Percentiles rank a stretch among this genome's conserved stretches.
Conservation (phyloP, 2,797 vertebrate species). For the Pantherophis alleghaniensis region DNA sequence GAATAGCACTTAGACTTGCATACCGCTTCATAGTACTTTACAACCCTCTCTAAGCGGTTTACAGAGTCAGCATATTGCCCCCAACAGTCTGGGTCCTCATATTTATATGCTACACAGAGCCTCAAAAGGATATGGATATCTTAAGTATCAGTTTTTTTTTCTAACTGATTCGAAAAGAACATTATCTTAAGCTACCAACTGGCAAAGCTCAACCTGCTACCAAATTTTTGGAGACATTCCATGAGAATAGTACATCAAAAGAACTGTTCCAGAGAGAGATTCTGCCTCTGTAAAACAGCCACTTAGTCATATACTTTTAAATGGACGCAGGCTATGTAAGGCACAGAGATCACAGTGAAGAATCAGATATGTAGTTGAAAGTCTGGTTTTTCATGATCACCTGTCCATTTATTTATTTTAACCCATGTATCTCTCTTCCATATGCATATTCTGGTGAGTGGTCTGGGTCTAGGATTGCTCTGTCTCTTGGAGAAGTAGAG, state of each 20-base stretch:
- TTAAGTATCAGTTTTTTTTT: not conserved
- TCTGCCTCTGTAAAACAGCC: not conserved
- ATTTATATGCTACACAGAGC: not conserved
- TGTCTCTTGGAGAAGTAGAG: not conserved
- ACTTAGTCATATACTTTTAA: not conserved
- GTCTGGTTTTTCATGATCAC: not conserved
- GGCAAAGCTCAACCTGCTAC: not conserved
- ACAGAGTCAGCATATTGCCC: no score
- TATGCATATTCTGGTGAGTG: not conserved
- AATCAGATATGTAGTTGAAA: not conserved
- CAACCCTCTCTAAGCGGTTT: no score
- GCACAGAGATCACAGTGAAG: not conserved
- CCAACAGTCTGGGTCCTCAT: no score
- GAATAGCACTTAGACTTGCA: no score
- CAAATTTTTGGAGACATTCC: not conserved
- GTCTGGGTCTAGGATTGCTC: not conserved
- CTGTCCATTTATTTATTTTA: not conserved
- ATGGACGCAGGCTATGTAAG: not conserved
- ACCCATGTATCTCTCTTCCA: not conserved
- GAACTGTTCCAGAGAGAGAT: not conserved
- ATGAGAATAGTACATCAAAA: not conserved
- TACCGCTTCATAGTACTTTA: no score
- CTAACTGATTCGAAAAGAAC: not conserved
- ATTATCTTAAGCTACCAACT: not conserved
- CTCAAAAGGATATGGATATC: not conserved